phyloP scores from a whole-genome alignment of 2,888 invertebrate genomes.

The Nomada lathburiana region DNA sequence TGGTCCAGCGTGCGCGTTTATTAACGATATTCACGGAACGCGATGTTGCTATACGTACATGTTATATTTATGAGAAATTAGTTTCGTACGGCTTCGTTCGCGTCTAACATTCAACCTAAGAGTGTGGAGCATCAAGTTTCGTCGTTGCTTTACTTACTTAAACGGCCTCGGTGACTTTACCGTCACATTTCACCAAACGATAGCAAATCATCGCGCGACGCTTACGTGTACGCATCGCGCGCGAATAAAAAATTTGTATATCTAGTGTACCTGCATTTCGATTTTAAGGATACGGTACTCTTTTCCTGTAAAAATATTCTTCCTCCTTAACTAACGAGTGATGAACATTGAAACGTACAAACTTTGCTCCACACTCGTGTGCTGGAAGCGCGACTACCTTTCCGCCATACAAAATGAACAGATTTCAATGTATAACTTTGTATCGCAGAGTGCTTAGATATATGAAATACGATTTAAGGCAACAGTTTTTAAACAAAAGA shows the following conservation, averaged over 20 bases:
- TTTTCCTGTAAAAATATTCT: no score
- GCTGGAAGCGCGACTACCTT: slow-evolving; percentile 25
- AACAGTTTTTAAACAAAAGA: slow-evolving; percentile 56
- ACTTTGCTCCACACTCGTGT: slow-evolving; percentile 20
- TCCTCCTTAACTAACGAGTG: neutral
- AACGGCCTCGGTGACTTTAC: slow-evolving; percentile 1
- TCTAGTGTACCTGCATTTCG: no score
- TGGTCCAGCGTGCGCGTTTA: slow-evolving; percentile 59
- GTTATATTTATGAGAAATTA: slow-evolving; percentile 75
- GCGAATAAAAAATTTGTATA: no score
- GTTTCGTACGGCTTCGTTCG: slow-evolving; percentile 75
- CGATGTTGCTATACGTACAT: slow-evolving; percentile 44
- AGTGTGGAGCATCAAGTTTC: slow-evolving; percentile 8
- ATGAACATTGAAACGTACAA: neutral
- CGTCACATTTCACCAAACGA: neutral
- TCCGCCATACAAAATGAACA: slow-evolving; percentile 55
- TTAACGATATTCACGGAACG: slow-evolving; percentile 32
- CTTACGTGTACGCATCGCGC: neutral
- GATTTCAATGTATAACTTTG: slow-evolving; percentile 67
- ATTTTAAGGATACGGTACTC: no score
- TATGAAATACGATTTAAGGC: slow-evolving; percentile 62
- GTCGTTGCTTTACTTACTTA: neutral
- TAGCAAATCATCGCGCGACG: neutral
- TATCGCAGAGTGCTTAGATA: slow-evolving; percentile 69
- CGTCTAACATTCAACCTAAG: slow-evolving; percentile 58